These are phyloP conservation scores for Amphipyra berbera DNA, from an alignment of 2,888 invertebrate species.

Conservation along the genomic window DNA sequence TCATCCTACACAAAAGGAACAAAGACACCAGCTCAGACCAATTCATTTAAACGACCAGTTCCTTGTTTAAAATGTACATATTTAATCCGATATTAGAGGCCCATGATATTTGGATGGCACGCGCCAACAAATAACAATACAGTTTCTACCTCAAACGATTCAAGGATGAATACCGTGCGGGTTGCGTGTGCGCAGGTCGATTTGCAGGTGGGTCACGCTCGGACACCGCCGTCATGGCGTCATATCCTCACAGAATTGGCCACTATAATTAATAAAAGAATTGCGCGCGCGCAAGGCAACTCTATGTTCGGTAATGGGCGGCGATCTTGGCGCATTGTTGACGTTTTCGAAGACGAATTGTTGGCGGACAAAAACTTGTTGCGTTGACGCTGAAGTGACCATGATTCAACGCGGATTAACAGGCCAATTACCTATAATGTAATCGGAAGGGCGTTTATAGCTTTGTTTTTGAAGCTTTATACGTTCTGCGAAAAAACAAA, in stretches of 20 bases:
- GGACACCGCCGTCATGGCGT: slow-evolving; percentile 82
- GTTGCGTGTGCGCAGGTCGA: slow-evolving; percentile 68
- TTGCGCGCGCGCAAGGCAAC: slow-evolving; percentile 79
- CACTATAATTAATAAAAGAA: slow-evolving; percentile 88
- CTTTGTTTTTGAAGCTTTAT: slow-evolving; percentile 6
- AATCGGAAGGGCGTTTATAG: slow-evolving; percentile 15
- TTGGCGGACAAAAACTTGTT: slow-evolving; percentile 28
- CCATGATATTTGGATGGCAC: slow-evolving; percentile 66
- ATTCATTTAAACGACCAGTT: slow-evolving; percentile 60
- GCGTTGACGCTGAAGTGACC: slow-evolving; percentile 18
- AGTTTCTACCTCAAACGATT: slow-evolving; percentile 73
- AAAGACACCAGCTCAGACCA: slow-evolving; percentile 30
- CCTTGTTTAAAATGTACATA: slow-evolving; percentile 66
- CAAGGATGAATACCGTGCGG: slow-evolving; percentile 85
- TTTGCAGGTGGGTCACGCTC: slow-evolving; percentile 87
- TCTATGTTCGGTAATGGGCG: slow-evolving; percentile 83
- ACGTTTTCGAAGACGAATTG: slow-evolving; percentile 61
- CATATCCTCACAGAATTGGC: slow-evolving; percentile 88
- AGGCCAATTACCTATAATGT: slow-evolving; percentile 17
- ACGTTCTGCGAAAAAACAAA: too few species aligned
- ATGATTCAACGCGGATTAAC: slow-evolving; percentile 55
- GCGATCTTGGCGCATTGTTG: slow-evolving; percentile 77
- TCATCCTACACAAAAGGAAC: slow-evolving; percentile 42
- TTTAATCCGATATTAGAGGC: slow-evolving; percentile 56
- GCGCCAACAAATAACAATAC: slow-evolving; percentile 70